These are phyloP conservation scores for Melinopterus prodromus DNA, from an alignment of 2,888 invertebrate species.

Conservation along the genomic window DNA sequence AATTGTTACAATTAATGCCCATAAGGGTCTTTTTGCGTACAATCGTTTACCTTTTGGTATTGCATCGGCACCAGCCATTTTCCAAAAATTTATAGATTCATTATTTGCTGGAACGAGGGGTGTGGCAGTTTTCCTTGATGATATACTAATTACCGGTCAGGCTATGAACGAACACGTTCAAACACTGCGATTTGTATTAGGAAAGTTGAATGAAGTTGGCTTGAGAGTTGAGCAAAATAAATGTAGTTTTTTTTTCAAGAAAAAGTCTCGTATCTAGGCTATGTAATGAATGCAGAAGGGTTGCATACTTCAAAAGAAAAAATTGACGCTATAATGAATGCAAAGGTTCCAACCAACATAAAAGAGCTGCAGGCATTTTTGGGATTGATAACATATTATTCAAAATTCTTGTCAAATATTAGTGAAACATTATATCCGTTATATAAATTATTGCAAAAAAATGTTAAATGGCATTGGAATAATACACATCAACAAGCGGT, in stretches of 20 bases:
- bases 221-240: slow-evolving; percentile 34
- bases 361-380: slow-evolving; percentile 47
- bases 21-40: slow-evolving; percentile 35
- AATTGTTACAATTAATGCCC: slow-evolving; percentile 36
- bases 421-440: slow-evolving; percentile 43
- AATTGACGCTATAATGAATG: slow-evolving; percentile 29
- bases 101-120: slow-evolving; percentile 32
- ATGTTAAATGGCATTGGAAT: slow-evolving; percentile 45
- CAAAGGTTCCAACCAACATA: slow-evolving; percentile 33
- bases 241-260: slow-evolving; percentile 22
- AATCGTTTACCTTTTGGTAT: slow-evolving; percentile 38
- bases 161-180: slow-evolving; percentile 16
- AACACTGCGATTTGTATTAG: slow-evolving; percentile 31
- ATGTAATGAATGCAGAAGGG: neutral
- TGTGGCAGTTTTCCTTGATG: slow-evolving; percentile 29
- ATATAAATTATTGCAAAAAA: slow-evolving; percentile 43
- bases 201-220: slow-evolving; percentile 34
- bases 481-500: slow-evolving; percentile 44
- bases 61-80: slow-evolving; percentile 36
- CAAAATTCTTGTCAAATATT: slow-evolving; percentile 47
- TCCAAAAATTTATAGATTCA: slow-evolving; percentile 37
- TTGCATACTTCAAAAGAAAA: neutral
- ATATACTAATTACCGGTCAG: slow-evolving; percentile 34
- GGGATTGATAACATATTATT: slow-evolving; percentile 51
- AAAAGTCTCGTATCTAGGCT: slow-evolving; percentile 37